A percentile compares a stretch with the other conserved stretches of the same genome.
These are phyloP conservation scores for Siphonodentalium dalli DNA, from an alignment of 2,888 invertebrate genomes.

Conservation along the genomic window DNA sequence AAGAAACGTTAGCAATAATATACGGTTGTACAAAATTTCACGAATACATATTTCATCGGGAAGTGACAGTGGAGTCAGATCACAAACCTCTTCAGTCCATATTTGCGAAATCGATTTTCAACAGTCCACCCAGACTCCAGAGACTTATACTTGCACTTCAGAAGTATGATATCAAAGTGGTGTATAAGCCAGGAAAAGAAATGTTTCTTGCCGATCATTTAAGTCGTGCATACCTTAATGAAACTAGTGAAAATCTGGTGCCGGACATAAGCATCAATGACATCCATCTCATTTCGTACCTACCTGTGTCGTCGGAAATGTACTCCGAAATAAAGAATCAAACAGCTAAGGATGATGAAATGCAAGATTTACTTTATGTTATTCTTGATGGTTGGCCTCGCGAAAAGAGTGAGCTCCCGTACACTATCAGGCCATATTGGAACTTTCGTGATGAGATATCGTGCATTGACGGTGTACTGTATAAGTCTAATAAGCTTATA, in stretches of 20 bases:
- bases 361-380: neutral
- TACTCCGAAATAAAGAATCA: neutral
- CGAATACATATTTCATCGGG: conserved; percentile 21
- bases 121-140: conserved; percentile 14
- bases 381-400: neutral
- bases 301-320: neutral
- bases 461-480: conserved; percentile 1
- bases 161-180: conserved; percentile 23
- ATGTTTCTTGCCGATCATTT: conserved; percentile 23
- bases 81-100: conserved; percentile 29
- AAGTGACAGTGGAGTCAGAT: conserved; percentile 20
- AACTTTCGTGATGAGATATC: conserved; percentile 8
- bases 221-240: conserved; percentile 12
- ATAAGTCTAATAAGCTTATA: conserved; percentile 6
- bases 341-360: neutral
- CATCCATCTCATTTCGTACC: neutral
- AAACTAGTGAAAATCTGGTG: neutral
- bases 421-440: neutral
- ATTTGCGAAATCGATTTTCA: conserved; percentile 13
- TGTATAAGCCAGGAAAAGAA: conserved; percentile 21
- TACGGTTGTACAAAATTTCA: conserved; percentile 26
- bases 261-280: conserved; percentile 4
- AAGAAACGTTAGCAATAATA: conserved; percentile 28
- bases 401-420: neutral
- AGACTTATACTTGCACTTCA: too few relatives aligned